A percentile compares a stretch with the other conserved stretches of the same genome.
These are phyloP conservation scores for Mizuhopecten yessoensis DNA, from an alignment of 1,140 invertebrate species.

Conservation along the genomic window DNA sequence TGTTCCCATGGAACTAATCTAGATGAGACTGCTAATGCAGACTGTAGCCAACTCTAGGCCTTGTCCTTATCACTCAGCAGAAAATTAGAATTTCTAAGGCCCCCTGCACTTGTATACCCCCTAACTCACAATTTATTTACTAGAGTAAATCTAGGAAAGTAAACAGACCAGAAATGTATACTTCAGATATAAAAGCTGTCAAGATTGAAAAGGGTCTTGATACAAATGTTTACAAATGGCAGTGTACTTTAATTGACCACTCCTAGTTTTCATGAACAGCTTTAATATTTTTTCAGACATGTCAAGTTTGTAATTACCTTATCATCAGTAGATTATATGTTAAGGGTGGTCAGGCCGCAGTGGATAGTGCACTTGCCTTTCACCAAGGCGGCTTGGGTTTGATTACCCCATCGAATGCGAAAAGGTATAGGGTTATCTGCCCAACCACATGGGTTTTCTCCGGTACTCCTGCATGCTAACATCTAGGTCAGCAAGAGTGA, in stretches of 20 bases:
- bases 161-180: not conserved
- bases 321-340: no score
- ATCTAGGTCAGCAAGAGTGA: no score
- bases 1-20: not conserved
- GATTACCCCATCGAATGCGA: no score
- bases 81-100: not conserved
- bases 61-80: slow-evolving; percentile 8
- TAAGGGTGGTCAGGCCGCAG: no score
- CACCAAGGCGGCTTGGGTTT: no score
- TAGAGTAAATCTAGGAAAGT: not conserved
- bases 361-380: no score
- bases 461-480: no score
- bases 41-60: not conserved
- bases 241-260: not conserved
- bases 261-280: not conserved
- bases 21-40: not conserved
- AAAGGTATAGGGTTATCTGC: no score
- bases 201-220: not conserved
- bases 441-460: no score
- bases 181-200: not conserved
- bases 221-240: not conserved
- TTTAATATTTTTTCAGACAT: not conserved
- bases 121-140: not conserved
- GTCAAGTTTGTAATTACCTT: no score
- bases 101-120: not conserved